Conservation (phyloP, 2,888 invertebrate species). For the Ormia ochracea region DNA sequence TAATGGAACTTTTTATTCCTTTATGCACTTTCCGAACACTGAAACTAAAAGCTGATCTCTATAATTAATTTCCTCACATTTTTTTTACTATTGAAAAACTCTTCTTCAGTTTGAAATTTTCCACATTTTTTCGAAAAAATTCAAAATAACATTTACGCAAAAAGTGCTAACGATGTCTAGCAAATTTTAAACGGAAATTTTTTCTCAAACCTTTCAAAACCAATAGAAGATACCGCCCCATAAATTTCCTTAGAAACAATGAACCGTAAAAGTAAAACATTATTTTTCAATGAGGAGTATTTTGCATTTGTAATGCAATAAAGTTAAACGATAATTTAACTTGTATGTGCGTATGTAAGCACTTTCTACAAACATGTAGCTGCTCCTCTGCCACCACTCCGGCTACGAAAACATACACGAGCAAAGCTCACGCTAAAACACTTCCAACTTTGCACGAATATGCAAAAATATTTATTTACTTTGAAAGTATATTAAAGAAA, state of each 20-base stretch:
- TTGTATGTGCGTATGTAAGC: slow-evolving; percentile 58
- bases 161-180: too few relatives aligned
- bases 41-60: too few relatives aligned
- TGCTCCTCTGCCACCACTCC: not conserved
- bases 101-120: too few relatives aligned
- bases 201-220: not conserved
- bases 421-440: not conserved
- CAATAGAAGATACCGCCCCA: slow-evolving; percentile 1
- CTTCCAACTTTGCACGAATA: not conserved
- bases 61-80: too few relatives aligned
- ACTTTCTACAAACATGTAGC: slow-evolving; percentile 48
- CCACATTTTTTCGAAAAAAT: too few relatives aligned
- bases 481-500: slow-evolving; percentile 41
- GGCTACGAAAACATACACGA: not conserved
- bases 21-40: too few relatives aligned
- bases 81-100: too few relatives aligned
- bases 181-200: not conserved
- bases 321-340: slow-evolving; percentile 53
- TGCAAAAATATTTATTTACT: slow-evolving; percentile 39
- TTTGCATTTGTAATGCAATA: slow-evolving; percentile 46
- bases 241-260: not conserved
- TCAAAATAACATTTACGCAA: too few relatives aligned
- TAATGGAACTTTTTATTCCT: too few relatives aligned
- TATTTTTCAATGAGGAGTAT: slow-evolving; percentile 1
- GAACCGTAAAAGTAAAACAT: slow-evolving; percentile 12